Percentiles rank a stretch among this genome's conserved stretches.
Evolutionary conservation across 2,797 vertebrate genomes (phyloP).

Genomic region (Brachyalestes nurse): DNA sequence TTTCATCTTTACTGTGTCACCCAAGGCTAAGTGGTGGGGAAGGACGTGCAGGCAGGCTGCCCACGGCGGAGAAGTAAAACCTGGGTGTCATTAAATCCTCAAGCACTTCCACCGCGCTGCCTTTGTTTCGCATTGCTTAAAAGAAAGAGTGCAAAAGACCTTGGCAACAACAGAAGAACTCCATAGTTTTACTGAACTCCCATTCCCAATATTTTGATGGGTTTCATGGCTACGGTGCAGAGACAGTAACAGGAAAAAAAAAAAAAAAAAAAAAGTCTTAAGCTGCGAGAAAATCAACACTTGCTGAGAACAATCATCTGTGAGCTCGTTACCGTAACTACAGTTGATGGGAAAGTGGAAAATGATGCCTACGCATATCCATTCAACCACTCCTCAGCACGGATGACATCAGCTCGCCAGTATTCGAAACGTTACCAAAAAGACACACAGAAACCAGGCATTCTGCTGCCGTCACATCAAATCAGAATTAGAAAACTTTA

Average conservation of each 20-base stretch:
- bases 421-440: conserved; percentile 24
- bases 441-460: conserved; percentile 7
- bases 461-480: conserved; percentile 27
- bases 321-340: conserved; percentile 28
- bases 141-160: conserved; percentile 3
- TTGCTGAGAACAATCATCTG: conserved; percentile 34
- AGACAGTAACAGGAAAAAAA: neutral
- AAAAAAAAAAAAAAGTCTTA: neutral
- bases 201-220: conserved; percentile 1
- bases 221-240: neutral
- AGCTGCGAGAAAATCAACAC: conserved; percentile 22
- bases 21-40: neutral
- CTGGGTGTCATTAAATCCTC: neutral
- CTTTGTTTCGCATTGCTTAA: neutral
- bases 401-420: conserved; percentile 32
- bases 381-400: conserved; percentile 25
- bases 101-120: neutral
- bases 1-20: neutral
- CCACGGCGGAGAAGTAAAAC: neutral
- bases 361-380: conserved; percentile 20
- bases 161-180: conserved; percentile 36
- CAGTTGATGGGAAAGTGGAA: conserved; percentile 41
- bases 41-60: neutral
- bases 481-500: too few species aligned
- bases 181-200: conserved; percentile 19